These are phyloP conservation scores for Drosophila auraria DNA, from an alignment of 1,140 invertebrate genomes.

Conservation along the genomic window DNA sequence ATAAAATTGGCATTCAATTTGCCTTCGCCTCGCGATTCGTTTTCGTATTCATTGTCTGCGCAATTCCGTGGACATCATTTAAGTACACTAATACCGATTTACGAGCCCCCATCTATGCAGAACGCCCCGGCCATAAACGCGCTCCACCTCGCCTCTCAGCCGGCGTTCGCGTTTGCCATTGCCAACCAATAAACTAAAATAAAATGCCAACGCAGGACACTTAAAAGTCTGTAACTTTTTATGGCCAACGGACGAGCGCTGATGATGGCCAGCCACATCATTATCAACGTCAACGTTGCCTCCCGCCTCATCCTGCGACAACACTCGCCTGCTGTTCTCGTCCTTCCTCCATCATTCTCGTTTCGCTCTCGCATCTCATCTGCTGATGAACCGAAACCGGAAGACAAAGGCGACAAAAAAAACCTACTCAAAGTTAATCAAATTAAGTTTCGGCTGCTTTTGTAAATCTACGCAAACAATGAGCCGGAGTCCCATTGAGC, in stretches of 20 bases:
- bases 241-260: slow-evolving; percentile 46
- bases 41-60: slow-evolving; percentile 39
- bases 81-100: slow-evolving; percentile 67
- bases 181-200: slow-evolving; percentile 67
- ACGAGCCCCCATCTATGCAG: slow-evolving; percentile 50
- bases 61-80: slow-evolving; percentile 57
- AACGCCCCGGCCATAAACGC: slow-evolving; percentile 57
- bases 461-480: slow-evolving; percentile 66
- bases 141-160: slow-evolving; percentile 27
- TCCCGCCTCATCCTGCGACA: slow-evolving; percentile 2
- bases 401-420: slow-evolving; percentile 62
- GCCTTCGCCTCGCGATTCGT: slow-evolving; percentile 25
- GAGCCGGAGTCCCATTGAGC: slow-evolving; percentile 24
- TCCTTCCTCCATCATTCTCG: slow-evolving; percentile 24
- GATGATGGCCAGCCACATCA: slow-evolving; percentile 70
- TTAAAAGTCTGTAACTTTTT: slow-evolving; percentile 66
- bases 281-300: slow-evolving; percentile 59
- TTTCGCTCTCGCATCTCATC: slow-evolving; percentile 19
- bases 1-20: slow-evolving; percentile 58
- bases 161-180: slow-evolving; percentile 43
- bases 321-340: neutral
- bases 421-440: slow-evolving; percentile 76
- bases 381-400: slow-evolving; percentile 66
- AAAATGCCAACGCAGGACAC: slow-evolving; percentile 65
- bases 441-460: slow-evolving; percentile 74